Evolutionary conservation across 2,113 vertebrate species (phyloP), one percentile per base, ranked within the genome.

Genomic region (Ursus arctos): DNA sequence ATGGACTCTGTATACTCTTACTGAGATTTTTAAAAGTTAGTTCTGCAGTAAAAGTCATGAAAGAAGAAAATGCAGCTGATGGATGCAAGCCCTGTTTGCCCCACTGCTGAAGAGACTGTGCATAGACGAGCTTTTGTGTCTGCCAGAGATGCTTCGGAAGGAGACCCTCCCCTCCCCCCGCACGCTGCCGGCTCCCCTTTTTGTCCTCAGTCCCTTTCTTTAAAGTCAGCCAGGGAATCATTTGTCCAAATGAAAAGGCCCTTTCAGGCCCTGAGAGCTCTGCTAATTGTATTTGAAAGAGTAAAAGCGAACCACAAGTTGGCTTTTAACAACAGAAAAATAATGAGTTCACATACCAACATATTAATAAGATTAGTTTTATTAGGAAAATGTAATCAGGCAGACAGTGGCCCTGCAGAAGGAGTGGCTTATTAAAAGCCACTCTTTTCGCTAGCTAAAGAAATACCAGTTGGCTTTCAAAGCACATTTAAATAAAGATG

Each of bases 191-290:
- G 36, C 79, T 40, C 51, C 47, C 57, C 47, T 47, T 47, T 49
- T 67, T 26, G 21, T 24, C 61, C 77, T 82, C 65, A 53, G 71
- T 57, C 61, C 43, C 22, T 96, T 95, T 94, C 82, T 95, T 97
- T 95, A 85, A 84, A 91, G 88, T 86, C 91, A 93, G 98, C 96
- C 96, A 95, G 80, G 79, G 98, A 98, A 97, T 98, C 99, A 99
- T 99, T 99, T 99, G 99, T 99, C 96, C 98, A 97, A 97, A 96
- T 99, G 98, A 99, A 99, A 99, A 98, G 98, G 92, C 96, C 98
- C 97, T 98, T 99, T 99, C 98, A 99, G 95, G 74, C 74, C 40
- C 96, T 87, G 95, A 99, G 98, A 96, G 97, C 98, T 98, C 98
- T 98, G 98, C 98, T 98, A 99, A 99, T 99, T 99, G 98, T 99